phyloP scores from a whole-genome alignment of 2,113 vertebrate genomes.

The Monopterus albus region DNA sequence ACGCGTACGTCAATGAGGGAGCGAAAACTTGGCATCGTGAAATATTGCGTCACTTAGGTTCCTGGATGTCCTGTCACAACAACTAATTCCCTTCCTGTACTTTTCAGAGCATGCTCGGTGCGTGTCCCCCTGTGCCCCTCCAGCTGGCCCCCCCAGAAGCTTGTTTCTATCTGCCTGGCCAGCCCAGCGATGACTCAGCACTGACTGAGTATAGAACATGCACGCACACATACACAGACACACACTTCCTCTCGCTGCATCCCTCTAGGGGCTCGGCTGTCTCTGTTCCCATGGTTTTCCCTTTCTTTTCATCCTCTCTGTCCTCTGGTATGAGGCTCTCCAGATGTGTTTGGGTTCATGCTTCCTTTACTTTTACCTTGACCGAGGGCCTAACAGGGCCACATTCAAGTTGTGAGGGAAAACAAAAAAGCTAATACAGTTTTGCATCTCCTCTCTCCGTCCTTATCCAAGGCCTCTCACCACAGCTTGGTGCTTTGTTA shows the following conservation, averaged over 20 bases:
- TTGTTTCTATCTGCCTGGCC: conserved; percentile 81
- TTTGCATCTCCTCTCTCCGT: conserved; percentile 12
- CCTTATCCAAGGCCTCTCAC: conserved; percentile 38
- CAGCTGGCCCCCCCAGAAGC: conserved; percentile 72
- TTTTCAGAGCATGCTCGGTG: conserved; percentile 70
- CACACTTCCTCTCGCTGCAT: conserved; percentile 65
- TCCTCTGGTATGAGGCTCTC: conserved; percentile 52
- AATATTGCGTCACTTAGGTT: conserved; percentile 75
- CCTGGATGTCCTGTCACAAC: conserved; percentile 76
- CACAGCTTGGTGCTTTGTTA: conserved; percentile 25
- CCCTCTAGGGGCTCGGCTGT: conserved; percentile 55
- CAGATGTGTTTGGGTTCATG: conserved; percentile 56
- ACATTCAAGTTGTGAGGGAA: conserved; percentile 24
- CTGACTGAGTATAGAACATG: conserved; percentile 54
- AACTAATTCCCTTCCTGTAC: conserved; percentile 74
- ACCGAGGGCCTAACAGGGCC: conserved; percentile 8
- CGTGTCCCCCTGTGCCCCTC: conserved; percentile 59
- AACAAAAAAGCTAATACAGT: conserved; percentile 15
- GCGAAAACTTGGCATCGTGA: conserved; percentile 57
- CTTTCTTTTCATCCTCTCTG: conserved; percentile 55
- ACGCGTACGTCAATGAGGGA: conserved; percentile 47
- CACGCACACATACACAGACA: conserved; percentile 33
- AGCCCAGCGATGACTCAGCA: conserved; percentile 91
- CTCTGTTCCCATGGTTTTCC: conserved; percentile 76
- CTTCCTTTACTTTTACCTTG: conserved; percentile 53